phyloP scores from a whole-genome alignment of 2,797 vertebrate species.

The Buceros bicornis region DNA sequence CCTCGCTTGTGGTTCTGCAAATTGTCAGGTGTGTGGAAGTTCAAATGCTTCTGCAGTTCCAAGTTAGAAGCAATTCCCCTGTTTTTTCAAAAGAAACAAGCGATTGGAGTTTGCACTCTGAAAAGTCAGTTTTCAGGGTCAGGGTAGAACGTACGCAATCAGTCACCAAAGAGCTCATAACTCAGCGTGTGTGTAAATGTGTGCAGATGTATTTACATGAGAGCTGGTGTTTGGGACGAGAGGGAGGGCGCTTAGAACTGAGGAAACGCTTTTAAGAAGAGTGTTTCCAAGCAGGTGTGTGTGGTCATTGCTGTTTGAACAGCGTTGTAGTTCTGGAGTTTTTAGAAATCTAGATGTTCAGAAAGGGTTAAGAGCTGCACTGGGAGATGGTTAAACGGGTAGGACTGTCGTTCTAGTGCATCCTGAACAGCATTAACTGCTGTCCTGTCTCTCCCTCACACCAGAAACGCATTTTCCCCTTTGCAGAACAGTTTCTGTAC shows the following conservation, averaged over 20 bases:
- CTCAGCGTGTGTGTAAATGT: neutral
- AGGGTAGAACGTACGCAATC: neutral
- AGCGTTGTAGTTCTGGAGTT: neutral
- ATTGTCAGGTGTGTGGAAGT: neutral
- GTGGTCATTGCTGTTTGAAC: neutral
- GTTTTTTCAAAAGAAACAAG: neutral
- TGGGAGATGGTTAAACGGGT: neutral
- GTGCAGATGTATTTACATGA: neutral
- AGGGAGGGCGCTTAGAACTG: neutral
- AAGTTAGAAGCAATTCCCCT: neutral
- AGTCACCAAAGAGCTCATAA: neutral
- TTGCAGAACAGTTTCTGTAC: neutral
- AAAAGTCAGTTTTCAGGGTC: neutral
- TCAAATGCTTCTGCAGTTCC: neutral
- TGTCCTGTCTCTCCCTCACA: neutral
- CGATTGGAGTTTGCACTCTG: neutral
- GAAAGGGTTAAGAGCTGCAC: neutral
- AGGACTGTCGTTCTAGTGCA: neutral
- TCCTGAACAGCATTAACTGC: neutral
- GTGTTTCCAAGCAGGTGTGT: neutral
- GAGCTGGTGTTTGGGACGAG: neutral
- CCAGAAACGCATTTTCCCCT: neutral
- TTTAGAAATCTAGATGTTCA: neutral
- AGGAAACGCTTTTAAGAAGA: neutral
- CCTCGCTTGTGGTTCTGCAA: neutral